Percentiles rank a stretch among this genome's conserved stretches.
Evolutionary conservation across 2,797 vertebrate genomes (phyloP).

Genomic region (Tinamus major): DNA sequence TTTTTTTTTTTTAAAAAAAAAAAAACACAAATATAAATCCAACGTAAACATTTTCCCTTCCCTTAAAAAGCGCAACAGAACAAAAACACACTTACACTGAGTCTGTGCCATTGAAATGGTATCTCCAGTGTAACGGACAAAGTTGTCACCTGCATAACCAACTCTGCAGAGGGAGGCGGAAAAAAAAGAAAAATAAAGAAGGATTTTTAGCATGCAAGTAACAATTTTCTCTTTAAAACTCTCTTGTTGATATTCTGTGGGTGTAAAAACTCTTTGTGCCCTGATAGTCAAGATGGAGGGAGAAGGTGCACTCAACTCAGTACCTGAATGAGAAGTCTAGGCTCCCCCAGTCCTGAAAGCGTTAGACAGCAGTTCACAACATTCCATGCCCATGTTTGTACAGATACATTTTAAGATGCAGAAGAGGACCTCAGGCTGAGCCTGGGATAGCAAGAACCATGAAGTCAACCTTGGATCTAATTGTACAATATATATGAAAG

Average conservation of each 20-base stretch:
- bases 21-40: no score
- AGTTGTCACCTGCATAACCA: conserved; percentile 97
- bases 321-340: background rate
- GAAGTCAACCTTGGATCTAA: background rate
- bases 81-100: conserved; percentile 86
- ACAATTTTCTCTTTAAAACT: background rate
- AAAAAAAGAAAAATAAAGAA: background rate
- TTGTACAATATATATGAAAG: background rate
- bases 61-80: background rate
- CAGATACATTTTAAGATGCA: background rate
- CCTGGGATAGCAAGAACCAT: background rate
- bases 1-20: no score
- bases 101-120: conserved; percentile 98
- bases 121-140: conserved; percentile 92
- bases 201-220: background rate
- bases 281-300: background rate
- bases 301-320: background rate
- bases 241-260: no score
- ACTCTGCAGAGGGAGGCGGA: conserved; percentile 82
- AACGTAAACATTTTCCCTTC: background rate
- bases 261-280: background rate
- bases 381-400: background rate
- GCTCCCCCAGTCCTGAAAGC: background rate
- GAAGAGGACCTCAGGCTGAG: background rate
- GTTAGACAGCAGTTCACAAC: background rate